Evolutionary conservation across 2,113 vertebrate genomes (phyloP), one percentile per base, ranked within the genome.

Genomic region (Anas platyrhynchos): DNA sequence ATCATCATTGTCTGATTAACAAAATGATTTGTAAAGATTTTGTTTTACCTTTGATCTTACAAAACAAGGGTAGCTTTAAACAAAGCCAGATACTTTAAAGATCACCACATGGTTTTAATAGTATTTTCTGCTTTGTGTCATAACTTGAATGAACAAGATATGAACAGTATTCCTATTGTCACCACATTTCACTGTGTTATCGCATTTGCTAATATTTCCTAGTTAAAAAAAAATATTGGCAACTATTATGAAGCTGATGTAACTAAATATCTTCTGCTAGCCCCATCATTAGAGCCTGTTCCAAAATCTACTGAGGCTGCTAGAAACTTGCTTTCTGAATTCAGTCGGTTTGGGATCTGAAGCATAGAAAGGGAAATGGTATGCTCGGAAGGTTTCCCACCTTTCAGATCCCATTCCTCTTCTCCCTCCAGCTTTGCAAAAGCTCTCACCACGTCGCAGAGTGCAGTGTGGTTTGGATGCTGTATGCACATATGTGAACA

Each of bases 41-140:
- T 96, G 93, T 97, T 98, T 98, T 98, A 97, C 97, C 96, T 98
- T 97, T 98, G 97, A 98, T 98, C 98, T 98, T 97, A 88, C 89
- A 95, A 97, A 98, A 97, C 95, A 97, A 97, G 96, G 73, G 83
- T 94, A 95, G 96, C 97, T 97, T 97, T 98, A 98, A 98, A 91
- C 97, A 97, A 97, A 97, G 91, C 97, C 98, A 98, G 98, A 98
- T 97, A 96, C 82, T 97, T 97, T 96, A 96, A 98, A 94, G 90
- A 96, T 86, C 89, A 86, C 93, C 98, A 98, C 96, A 97, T 98
- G 98, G 97, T 98, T 98, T 95, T 91, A 96, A 97, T 96, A 93
- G 38, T 71, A 73, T 96, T 93, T 96, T 96, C 94, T 97, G 91
- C 97, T 97, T 96, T 94, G 97, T 96, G 96, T 96, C 96, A 96